These are phyloP conservation scores for Falcunculus frontatus DNA, from an alignment of 2,113 vertebrate genomes.

Conservation along the genomic window DNA sequence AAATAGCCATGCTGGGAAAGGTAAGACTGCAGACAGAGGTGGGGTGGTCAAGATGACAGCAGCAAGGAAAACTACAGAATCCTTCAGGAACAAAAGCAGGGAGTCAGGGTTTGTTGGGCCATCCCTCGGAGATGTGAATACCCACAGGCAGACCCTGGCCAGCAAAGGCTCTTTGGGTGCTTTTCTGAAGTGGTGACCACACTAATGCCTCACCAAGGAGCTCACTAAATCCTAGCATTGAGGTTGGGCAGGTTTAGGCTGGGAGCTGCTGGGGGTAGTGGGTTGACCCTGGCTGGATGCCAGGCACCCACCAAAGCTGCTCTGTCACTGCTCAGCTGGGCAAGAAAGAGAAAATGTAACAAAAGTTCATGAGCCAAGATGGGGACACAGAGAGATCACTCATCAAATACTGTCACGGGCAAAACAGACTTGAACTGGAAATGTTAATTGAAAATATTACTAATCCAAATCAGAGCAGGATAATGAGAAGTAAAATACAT, in stretches of 20 bases:
- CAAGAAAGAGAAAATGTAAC: not conserved
- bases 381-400: not conserved
- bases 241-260: not conserved
- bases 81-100: not conserved
- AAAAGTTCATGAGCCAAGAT: not conserved
- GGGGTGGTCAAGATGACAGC: fast-evolving
- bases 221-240: not conserved
- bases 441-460: not conserved
- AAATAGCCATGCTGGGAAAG: not conserved
- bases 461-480: not conserved
- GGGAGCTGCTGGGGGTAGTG: not conserved
- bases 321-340: not conserved
- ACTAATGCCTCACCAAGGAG: not conserved
- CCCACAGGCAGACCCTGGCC: not conserved
- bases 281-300: not conserved
- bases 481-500: not conserved
- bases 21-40: not conserved
- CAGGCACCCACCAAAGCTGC: not conserved
- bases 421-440: not conserved
- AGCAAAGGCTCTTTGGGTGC: not conserved
- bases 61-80: not conserved
- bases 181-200: not conserved
- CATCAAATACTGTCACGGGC: not conserved
- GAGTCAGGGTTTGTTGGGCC: not conserved
- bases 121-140: not conserved